Evolutionary conservation across 2,113 vertebrate genomes (phyloP).

Genomic region (Planiliza haematocheilus): DNA sequence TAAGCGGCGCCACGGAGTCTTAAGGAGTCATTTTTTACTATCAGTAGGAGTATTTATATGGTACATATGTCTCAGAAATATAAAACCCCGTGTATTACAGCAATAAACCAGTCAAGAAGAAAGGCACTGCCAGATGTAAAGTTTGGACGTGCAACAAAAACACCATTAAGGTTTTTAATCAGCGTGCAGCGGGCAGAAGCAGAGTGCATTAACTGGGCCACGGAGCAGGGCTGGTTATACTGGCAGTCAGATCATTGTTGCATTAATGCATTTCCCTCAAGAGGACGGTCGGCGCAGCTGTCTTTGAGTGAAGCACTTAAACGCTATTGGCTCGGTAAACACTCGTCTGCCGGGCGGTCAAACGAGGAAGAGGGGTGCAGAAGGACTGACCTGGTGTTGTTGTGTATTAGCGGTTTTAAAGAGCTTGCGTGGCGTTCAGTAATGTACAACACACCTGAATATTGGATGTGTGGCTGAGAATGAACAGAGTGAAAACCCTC

Average conservation of each 20-base stretch:
- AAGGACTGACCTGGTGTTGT: slow-evolving; percentile 20
- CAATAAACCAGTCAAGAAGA: slow-evolving; percentile 41
- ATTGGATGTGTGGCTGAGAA: not conserved
- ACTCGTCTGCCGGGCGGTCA: slow-evolving; percentile 42
- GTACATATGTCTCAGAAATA: slow-evolving; percentile 7
- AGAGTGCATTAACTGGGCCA: slow-evolving; percentile 62
- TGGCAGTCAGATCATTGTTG: slow-evolving; percentile 76
- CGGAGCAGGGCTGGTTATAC: slow-evolving; percentile 51
- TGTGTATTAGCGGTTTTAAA: not conserved
- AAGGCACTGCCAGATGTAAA: slow-evolving; percentile 32
- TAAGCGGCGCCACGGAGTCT: not conserved
- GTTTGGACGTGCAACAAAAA: slow-evolving; percentile 71
- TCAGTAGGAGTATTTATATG: slow-evolving; percentile 15
- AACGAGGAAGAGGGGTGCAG: slow-evolving; percentile 34
- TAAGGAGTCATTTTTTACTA: slow-evolving; percentile 16
- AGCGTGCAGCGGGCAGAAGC: slow-evolving; percentile 51
- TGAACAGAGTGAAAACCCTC: not conserved
- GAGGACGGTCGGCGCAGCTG: slow-evolving; percentile 73
- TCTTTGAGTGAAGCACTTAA: slow-evolving; percentile 82
- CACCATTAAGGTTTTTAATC: slow-evolving; percentile 70
- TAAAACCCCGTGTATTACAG: slow-evolving; percentile 16
- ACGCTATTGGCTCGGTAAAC: slow-evolving; percentile 75
- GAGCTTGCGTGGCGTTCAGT: slow-evolving; percentile 5
- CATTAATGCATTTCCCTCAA: slow-evolving; percentile 74
- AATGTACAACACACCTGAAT: slow-evolving; percentile 11